Percentiles rank a stretch among this genome's conserved stretches.
Evolutionary conservation across 2,888 invertebrate genomes (phyloP).

Genomic region (Gastracanthus pulcherrimus): DNA sequence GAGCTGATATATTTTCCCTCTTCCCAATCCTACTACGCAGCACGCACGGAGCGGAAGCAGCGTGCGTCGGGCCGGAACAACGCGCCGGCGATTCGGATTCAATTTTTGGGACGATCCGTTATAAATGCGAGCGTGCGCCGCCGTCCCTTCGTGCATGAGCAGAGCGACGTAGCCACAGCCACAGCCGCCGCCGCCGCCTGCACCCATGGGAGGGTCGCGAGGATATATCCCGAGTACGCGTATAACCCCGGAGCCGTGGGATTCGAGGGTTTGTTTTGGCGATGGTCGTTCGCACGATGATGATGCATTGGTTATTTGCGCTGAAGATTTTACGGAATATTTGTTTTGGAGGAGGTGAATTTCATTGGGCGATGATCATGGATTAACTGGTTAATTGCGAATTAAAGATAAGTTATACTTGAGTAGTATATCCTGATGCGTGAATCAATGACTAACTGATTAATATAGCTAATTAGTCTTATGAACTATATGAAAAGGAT

Average conservation of each 20-base stretch:
- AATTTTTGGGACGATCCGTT: constrained; percentile 46
- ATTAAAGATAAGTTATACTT: too few relatives aligned
- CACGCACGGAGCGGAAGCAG: background rate
- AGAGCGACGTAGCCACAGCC: background rate
- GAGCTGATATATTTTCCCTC: background rate
- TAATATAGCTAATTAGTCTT: too few relatives aligned
- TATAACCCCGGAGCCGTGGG: background rate
- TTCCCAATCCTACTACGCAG: background rate
- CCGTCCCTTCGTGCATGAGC: constrained; percentile 17
- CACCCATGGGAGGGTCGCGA: background rate
- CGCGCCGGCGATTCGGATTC: constrained; percentile 44
- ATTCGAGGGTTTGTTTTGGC: constrained; percentile 29
- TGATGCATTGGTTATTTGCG: constrained; percentile 32
- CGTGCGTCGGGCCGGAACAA: constrained; percentile 5
- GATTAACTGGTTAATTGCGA: too few relatives aligned
- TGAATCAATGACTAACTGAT: too few relatives aligned
- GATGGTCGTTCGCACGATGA: constrained; percentile 5
- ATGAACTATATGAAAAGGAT: too few relatives aligned
- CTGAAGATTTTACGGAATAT: background rate
- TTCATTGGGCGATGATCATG: background rate
- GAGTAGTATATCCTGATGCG: too few relatives aligned
- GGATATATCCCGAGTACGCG: background rate
- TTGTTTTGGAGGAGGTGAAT: background rate
- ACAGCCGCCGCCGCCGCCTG: background rate
- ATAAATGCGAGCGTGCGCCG: constrained; percentile 27